These are phyloP conservation scores for Enteromius mattozi DNA, from an alignment of 2,797 vertebrate genomes.

Conservation along the genomic window DNA sequence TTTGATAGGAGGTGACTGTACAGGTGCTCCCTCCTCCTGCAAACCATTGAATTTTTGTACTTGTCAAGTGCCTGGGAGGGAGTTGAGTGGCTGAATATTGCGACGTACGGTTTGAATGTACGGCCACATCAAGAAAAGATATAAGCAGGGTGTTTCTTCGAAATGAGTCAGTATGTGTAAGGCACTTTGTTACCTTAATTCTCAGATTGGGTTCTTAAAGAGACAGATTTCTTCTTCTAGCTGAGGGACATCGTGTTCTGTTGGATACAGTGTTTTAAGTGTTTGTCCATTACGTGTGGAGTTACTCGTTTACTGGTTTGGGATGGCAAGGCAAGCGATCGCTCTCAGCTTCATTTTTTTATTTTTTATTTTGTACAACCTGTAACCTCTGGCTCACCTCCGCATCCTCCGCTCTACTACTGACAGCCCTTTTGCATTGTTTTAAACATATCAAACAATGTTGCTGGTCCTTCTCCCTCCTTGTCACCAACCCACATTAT, in stretches of 20 bases:
- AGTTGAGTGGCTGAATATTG: constrained; percentile 59
- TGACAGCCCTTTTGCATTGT: constrained; percentile 54
- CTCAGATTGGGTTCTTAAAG: constrained; percentile 66
- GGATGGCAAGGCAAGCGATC: constrained; percentile 18
- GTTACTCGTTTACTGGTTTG: constrained; percentile 65
- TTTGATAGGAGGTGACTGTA: constrained; percentile 53
- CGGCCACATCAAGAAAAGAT: constrained; percentile 58
- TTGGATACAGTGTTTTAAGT: constrained; percentile 66
- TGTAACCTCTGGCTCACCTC: constrained; percentile 57
- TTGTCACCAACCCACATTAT: constrained; percentile 51
- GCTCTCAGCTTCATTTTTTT: constrained; percentile 29
- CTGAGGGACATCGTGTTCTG: constrained; percentile 75
- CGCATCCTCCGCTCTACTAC: constrained; percentile 57
- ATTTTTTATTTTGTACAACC: constrained; percentile 36
- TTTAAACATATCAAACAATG: constrained; percentile 38
- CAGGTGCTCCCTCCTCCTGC: constrained; percentile 51
- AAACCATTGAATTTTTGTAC: constrained; percentile 60
- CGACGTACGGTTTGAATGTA: constrained; percentile 72
- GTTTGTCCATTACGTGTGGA: constrained; percentile 62
- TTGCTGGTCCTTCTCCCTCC: constrained; percentile 48
- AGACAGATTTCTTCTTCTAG: constrained; percentile 58
- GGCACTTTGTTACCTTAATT: constrained; percentile 72
- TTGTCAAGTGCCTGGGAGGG: constrained; percentile 63
- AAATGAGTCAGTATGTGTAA: constrained; percentile 30
- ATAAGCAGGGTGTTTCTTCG: constrained; percentile 55